A percentile compares a stretch with the other conserved stretches of the same genome.
Evolutionary conservation across 2,888 invertebrate genomes (phyloP).

Genomic region (Xestia xanthographa): DNA sequence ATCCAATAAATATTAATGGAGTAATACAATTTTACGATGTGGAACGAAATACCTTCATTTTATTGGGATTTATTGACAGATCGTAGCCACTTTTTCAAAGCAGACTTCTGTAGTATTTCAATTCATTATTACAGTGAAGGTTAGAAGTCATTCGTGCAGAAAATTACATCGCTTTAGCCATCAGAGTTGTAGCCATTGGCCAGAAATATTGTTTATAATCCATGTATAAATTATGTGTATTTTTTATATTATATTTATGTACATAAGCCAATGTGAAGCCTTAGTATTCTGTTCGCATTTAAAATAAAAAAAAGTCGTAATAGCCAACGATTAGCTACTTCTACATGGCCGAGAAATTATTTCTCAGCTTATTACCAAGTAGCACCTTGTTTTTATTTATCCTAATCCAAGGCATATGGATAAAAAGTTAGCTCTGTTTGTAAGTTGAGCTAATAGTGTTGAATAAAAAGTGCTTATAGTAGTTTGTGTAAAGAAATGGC

Average conservation of each 20-base stretch:
- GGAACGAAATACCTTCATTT: slow-evolving; percentile 2
- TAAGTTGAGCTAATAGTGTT: slow-evolving; percentile 14
- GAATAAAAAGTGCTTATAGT: slow-evolving; percentile 2
- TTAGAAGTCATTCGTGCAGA: slow-evolving; percentile 40
- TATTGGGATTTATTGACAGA: slow-evolving; percentile 1
- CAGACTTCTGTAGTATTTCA: not conserved
- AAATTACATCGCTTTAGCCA: slow-evolving; percentile 24
- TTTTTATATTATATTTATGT: slow-evolving; percentile 21
- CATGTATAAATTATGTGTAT: slow-evolving; percentile 9
- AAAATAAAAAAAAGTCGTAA: slow-evolving; percentile 15
- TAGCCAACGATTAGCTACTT: not conserved
- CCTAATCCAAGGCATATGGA: not conserved
- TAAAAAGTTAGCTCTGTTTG: not conserved
- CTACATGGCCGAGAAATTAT: not conserved
- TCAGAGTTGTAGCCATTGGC: slow-evolving; percentile 32
- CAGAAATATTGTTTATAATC: slow-evolving; percentile 4
- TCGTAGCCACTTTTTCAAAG: not conserved
- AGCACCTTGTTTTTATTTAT: not conserved
- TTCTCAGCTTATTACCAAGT: not conserved
- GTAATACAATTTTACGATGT: not conserved
- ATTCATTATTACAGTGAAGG: not conserved
- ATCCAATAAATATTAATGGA: not conserved
- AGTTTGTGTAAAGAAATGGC: not conserved
- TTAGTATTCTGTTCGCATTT: not conserved
- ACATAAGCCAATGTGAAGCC: not conserved